phyloP scores from a whole-genome alignment of 2,888 invertebrate species.

The Amblyteles armatorius region DNA sequence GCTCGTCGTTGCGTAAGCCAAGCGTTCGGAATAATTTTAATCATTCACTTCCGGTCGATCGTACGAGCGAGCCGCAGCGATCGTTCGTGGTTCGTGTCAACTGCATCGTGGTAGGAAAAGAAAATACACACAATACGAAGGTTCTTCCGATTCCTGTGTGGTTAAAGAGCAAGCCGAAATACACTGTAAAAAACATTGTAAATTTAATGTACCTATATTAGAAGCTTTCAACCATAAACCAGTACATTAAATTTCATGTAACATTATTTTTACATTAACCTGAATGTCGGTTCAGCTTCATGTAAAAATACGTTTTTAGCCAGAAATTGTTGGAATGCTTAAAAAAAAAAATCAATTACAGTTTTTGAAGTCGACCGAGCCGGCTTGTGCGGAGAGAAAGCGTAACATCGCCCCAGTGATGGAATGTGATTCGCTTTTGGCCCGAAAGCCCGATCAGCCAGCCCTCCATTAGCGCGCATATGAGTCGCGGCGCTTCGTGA shows the following conservation, averaged over 20 bases:
- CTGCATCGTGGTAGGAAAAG: neutral
- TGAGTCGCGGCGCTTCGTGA: conserved; percentile 11
- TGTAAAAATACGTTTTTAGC: no score
- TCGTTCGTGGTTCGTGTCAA: neutral
- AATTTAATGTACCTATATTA: no score
- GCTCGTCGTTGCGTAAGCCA: neutral
- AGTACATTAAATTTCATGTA: no score
- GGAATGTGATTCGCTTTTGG: neutral
- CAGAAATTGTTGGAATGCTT: no score
- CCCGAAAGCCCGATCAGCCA: neutral
- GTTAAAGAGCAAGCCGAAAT: neutral
- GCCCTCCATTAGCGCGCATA: neutral
- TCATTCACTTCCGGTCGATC: neutral
- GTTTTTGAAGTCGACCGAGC: no score
- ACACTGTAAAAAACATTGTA: no score
- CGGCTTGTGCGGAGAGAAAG: no score
- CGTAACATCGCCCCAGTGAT: no score
- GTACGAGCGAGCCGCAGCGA: neutral
- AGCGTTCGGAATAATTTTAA: neutral
- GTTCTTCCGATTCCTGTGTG: neutral
- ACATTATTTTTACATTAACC: no score
- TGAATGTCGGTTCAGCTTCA: no score
- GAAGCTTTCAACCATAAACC: no score
- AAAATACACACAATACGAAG: neutral
- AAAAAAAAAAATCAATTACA: no score